Evolutionary conservation across 2,113 vertebrate species (phyloP).

Genomic region (Speoplatyrhinus poulsoni): DNA sequence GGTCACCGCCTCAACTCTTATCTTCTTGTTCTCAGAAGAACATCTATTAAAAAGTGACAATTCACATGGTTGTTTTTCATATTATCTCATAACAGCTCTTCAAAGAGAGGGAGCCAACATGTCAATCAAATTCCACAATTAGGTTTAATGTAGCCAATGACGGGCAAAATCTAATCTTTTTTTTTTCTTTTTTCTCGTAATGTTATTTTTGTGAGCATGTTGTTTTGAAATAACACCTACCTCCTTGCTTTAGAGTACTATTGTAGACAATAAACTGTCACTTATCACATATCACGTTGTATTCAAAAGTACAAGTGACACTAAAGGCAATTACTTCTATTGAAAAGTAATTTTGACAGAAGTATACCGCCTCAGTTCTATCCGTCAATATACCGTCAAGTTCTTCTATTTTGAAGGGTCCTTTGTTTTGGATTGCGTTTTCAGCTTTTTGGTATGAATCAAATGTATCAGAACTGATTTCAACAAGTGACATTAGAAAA

Average conservation of each 20-base stretch:
- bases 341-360: no score
- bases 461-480: no score
- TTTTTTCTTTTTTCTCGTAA: neutral
- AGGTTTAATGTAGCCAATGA: neutral
- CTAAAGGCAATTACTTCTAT: no score
- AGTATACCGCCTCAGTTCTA: no score
- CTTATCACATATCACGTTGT: no score
- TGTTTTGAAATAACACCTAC: slow-evolving; percentile 8
- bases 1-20: neutral
- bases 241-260: slow-evolving; percentile 13
- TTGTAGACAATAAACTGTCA: neutral
- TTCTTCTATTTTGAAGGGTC: no score
- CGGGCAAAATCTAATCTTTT: neutral
- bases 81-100: neutral
- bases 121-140: neutral
- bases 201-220: neutral
- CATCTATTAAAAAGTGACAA: neutral
- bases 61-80: neutral
- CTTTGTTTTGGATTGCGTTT: no score
- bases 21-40: neutral
- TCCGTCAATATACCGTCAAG: no score
- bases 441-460: no score
- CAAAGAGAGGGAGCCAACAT: neutral
- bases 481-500: no score
- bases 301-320: no score